Evolutionary conservation across 1,140 invertebrate species (phyloP).

Genomic region (Saxidomus purpurata): DNA sequence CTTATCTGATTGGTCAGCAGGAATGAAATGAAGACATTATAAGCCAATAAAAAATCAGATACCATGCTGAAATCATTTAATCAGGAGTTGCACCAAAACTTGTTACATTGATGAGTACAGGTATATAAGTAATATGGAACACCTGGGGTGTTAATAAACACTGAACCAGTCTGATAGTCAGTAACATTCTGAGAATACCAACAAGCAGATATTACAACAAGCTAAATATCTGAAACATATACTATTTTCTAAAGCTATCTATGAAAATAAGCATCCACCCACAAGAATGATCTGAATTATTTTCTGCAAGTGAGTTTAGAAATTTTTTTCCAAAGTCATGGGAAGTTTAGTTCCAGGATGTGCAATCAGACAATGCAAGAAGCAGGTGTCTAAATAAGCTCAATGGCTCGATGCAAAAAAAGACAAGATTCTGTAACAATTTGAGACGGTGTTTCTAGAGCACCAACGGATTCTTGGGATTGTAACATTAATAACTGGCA

Average conservation of each 20-base stretch:
- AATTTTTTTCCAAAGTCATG: neutral
- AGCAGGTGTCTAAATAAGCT: neutral
- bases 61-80: neutral
- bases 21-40: conserved; percentile 50
- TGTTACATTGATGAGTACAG: conserved; percentile 35
- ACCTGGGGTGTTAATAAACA: conserved; percentile 44
- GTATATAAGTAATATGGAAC: conserved; percentile 33
- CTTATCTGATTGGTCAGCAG: conserved; percentile 44
- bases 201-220: conserved; percentile 25
- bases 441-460: too few relatives aligned
- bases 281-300: neutral
- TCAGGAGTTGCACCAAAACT: neutral
- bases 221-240: conserved; percentile 50
- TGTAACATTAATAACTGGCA: too few relatives aligned
- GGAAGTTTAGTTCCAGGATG: neutral
- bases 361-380: neutral
- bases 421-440: too few relatives aligned
- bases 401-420: too few relatives aligned
- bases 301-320: too few relatives aligned
- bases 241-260: conserved; percentile 9
- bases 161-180: conserved; percentile 18
- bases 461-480: too few relatives aligned
- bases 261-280: conserved; percentile 5
- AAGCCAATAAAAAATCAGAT: conserved; percentile 37
- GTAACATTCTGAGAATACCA: neutral